These are phyloP conservation scores for Phaedon cochleariae DNA, from an alignment of 2,888 invertebrate genomes.

Conservation along the genomic window DNA sequence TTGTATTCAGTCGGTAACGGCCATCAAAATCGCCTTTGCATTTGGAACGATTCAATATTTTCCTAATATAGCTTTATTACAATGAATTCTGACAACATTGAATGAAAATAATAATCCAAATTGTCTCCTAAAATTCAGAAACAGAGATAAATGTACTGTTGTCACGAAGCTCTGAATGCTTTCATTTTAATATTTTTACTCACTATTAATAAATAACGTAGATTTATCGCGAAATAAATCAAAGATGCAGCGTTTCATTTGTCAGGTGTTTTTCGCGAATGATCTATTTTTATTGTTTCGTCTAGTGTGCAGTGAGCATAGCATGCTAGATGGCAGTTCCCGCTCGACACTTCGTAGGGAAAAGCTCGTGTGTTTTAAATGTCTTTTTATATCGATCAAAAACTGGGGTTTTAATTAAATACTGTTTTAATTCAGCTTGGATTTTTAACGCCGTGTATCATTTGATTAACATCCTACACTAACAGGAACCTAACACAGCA, in stretches of 20 bases:
- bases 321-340: slow-evolving; percentile 60
- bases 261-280: slow-evolving; percentile 62
- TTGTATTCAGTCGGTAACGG: no score
- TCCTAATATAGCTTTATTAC: no score
- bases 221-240: slow-evolving; percentile 62
- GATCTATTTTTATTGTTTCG: slow-evolving; percentile 62
- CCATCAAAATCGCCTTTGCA: no score
- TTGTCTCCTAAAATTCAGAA: slow-evolving; percentile 10
- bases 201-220: slow-evolving; percentile 60
- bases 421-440: slow-evolving; percentile 52
- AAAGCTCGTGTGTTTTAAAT: slow-evolving; percentile 54
- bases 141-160: slow-evolving; percentile 37
- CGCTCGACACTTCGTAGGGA: slow-evolving; percentile 51
- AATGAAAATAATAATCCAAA: slow-evolving; percentile 12
- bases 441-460: slow-evolving; percentile 26
- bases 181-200: slow-evolving; percentile 58
- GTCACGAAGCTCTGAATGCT: slow-evolving; percentile 52
- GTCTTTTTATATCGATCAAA: slow-evolving; percentile 58
- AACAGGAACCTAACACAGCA: neutral
- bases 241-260: slow-evolving; percentile 63
- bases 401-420: slow-evolving; percentile 56
- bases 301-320: slow-evolving; percentile 54
- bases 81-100: neutral
- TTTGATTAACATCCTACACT: slow-evolving; percentile 4
- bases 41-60: no score